A percentile compares a stretch with the other conserved stretches of the same genome.
Conservation (phyloP, 2,113 vertebrate species). For the Psilopsiagon aurifrons region DNA sequence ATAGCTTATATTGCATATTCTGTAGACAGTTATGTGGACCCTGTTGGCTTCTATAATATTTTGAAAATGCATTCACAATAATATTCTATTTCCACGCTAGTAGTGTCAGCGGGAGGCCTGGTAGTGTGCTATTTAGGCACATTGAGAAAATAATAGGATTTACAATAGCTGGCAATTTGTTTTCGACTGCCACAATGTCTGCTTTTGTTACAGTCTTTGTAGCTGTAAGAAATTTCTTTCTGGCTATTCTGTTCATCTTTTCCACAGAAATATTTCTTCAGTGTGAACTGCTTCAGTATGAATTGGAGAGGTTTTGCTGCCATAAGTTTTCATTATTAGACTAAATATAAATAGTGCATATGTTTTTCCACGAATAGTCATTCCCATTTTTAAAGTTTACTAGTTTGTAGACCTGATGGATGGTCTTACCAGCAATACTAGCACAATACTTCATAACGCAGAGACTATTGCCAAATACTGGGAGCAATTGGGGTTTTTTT, state of each 20-base stretch:
- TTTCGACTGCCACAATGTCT: slow-evolving; percentile 50
- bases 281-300: neutral
- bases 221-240: slow-evolving; percentile 59
- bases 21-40: neutral
- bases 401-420: neutral
- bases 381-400: slow-evolving; percentile 1
- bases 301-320: neutral
- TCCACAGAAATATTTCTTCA: slow-evolving; percentile 40
- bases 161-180: slow-evolving; percentile 74
- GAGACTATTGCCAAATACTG: neutral
- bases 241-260: slow-evolving; percentile 49
- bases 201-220: slow-evolving; percentile 55
- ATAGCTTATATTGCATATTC: slow-evolving; percentile 4
- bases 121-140: slow-evolving; percentile 59
- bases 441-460: neutral
- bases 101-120: slow-evolving; percentile 62
- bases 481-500: accelerated
- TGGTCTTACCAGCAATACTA: neutral
- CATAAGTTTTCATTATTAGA: slow-evolving; percentile 30
- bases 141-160: slow-evolving; percentile 75
- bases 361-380: slow-evolving; percentile 17
- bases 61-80: slow-evolving; percentile 64
- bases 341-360: slow-evolving; percentile 12
- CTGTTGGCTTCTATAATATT: slow-evolving; percentile 55
- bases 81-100: slow-evolving; percentile 66